Conservation (phyloP, 2,113 vertebrate genomes). For the Misgurnus anguillicaudatus region DNA sequence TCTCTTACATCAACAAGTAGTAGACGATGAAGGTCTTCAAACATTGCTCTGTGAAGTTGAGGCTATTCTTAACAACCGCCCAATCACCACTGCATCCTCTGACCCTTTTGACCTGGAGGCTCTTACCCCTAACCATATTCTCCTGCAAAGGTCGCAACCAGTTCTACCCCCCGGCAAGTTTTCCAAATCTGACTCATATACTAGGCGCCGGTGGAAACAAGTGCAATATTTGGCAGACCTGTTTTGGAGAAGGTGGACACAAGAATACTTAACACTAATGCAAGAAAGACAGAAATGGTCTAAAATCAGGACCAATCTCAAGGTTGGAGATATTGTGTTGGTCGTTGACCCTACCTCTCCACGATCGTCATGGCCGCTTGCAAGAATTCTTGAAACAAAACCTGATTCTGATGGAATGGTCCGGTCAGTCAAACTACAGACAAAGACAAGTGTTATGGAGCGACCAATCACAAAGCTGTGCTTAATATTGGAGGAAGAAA, state of each 20-base stretch:
- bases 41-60: slow-evolving; percentile 20
- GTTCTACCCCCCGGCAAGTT: slow-evolving; percentile 16
- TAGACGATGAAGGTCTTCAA: neutral
- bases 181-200: neutral
- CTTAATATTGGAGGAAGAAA: neutral
- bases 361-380: slow-evolving; percentile 4
- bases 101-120: slow-evolving; percentile 4
- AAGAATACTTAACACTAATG: neutral
- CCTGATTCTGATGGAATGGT: neutral
- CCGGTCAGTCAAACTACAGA: slow-evolving; percentile 14
- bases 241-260: slow-evolving; percentile 5
- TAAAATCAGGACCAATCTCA: neutral
- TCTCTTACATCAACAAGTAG: neutral
- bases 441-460: neutral
- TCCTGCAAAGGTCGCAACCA: neutral
- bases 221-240: slow-evolving; percentile 21
- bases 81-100: slow-evolving; percentile 20
- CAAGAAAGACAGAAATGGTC: slow-evolving; percentile 18
- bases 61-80: slow-evolving; percentile 26
- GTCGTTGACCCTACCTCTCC: slow-evolving; percentile 13
- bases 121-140: slow-evolving; percentile 25
- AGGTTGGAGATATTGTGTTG: slow-evolving; percentile 21
- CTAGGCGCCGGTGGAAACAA: slow-evolving; percentile 29
- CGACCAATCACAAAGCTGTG: slow-evolving; percentile 16
- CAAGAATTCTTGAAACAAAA: neutral